These are phyloP conservation scores for Melanotus villosus DNA, from an alignment of 2,888 invertebrate genomes.

Conservation along the genomic window DNA sequence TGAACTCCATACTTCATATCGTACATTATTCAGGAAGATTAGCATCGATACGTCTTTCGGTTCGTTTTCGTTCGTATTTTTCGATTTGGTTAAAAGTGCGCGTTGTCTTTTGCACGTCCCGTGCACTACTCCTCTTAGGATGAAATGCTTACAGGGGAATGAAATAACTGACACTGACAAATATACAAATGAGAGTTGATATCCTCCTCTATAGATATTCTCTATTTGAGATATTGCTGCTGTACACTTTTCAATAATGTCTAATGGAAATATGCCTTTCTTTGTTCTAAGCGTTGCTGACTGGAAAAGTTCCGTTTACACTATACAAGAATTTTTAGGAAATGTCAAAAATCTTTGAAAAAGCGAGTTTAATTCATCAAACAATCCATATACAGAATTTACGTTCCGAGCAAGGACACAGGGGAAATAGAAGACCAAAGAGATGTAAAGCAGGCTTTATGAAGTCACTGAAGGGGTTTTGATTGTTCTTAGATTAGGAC, in stretches of 20 bases:
- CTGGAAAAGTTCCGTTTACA: slow-evolving; percentile 43
- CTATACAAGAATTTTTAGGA: neutral
- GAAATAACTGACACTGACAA: slow-evolving; percentile 64
- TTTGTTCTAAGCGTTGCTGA: slow-evolving; percentile 47
- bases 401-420: too few relatives aligned
- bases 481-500: too few relatives aligned
- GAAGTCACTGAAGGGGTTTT: too few relatives aligned
- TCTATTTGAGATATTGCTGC: slow-evolving; percentile 67
- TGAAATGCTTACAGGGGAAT: slow-evolving; percentile 41
- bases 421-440: too few relatives aligned
- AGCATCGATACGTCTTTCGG: slow-evolving; percentile 7
- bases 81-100: slow-evolving; percentile 1
- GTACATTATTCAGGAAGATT: slow-evolving; percentile 3
- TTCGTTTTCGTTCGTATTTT: neutral
- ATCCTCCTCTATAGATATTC: slow-evolving; percentile 64
- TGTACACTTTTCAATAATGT: slow-evolving; percentile 68
- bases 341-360: neutral
- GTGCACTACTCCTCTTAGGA: slow-evolving; percentile 30
- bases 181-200: slow-evolving; percentile 68
- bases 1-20: slow-evolving; percentile 13
- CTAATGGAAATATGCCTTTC: slow-evolving; percentile 64
- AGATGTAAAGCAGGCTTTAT: too few relatives aligned
- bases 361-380: neutral
- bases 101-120: slow-evolving; percentile 22
- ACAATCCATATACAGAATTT: too few relatives aligned